Evolutionary conservation across 1,140 invertebrate genomes (phyloP), one percentile per base, ranked within the genome.

Genomic region (Plodia interpunctella): DNA sequence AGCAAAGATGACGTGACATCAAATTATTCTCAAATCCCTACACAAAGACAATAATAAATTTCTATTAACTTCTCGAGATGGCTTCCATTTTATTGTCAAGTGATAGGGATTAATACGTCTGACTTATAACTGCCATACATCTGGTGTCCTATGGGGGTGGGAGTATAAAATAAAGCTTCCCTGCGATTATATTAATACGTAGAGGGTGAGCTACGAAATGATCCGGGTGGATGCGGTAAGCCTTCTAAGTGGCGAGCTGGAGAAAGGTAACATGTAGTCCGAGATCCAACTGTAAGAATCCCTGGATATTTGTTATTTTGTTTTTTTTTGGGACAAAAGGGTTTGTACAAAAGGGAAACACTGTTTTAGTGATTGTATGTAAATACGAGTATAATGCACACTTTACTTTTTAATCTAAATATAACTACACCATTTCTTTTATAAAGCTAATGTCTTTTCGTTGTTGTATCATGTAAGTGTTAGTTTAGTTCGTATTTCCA

Each of bases 51-150:
- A 71, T 79, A 80, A 87, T 84, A 87, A 84, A 82, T 87, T 83
- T 87, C 76, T 83, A 88, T 88, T 86, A 87, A 88, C 82, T 86
- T 87, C 80, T 86, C 76, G 75, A 82, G 81, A 82, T 80, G 80
- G 81, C 83, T 86, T 83, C 67, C 80, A 80, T 87, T 87, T 85
- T 83, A 87, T 87, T 88, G 83, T 87, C 76, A 81, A 88, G 81
- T 85, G 81, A 87, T 87, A 89, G 80, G 82, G 83, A 89, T 87
- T 87, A 89, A 86, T 89, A 83, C 78, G 67, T 70, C 72, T 89
- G 86, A 89, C 86, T 87, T 87, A 87, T 87, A 87, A 87, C 86
- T 78, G 83, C 70, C 78, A 87, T 89, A 89, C 78, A 84, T 89
- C 78, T 81, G 70, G 66, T 74, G 78, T 75, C 72, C 73, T 72